A percentile compares a stretch with the other conserved stretches of the same genome.
These are phyloP conservation scores for Archips xylosteana DNA, from an alignment of 2,888 invertebrate species.

Conservation along the genomic window DNA sequence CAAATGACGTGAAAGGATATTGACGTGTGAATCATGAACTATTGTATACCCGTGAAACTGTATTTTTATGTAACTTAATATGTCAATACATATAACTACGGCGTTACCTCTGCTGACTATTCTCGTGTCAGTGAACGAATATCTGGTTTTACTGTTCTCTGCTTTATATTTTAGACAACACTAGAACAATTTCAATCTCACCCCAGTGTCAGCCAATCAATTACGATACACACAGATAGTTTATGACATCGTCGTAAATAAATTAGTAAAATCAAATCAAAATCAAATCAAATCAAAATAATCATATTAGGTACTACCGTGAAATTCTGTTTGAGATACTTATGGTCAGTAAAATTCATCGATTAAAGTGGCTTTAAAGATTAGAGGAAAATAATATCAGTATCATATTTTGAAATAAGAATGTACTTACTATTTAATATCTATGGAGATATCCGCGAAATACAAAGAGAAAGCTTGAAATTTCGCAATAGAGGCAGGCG, in stretches of 20 bases:
- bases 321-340: neutral
- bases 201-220: neutral
- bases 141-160: too few species aligned
- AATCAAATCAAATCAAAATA: too few species aligned
- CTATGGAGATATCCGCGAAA: conserved; percentile 41
- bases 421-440: conserved; percentile 35
- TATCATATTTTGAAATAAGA: conserved; percentile 24
- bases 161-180: neutral
- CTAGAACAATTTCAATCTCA: neutral
- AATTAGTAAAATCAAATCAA: too few species aligned
- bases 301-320: too few species aligned
- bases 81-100: too few species aligned
- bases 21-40: neutral
- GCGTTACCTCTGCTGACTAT: neutral
- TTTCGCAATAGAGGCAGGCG: conserved; percentile 46
- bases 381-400: neutral
- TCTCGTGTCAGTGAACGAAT: neutral
- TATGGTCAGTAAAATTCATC: neutral
- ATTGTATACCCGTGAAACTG: neutral
- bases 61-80: neutral
- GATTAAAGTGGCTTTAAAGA: neutral
- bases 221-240: too few species aligned
- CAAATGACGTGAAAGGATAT: conserved; percentile 76
- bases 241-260: too few species aligned
- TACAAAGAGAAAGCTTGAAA: conserved; percentile 46